Evolutionary conservation across 1,140 invertebrate genomes (phyloP), one percentile per base, ranked within the genome.

Genomic region (Cheumatopsyche charites): DNA sequence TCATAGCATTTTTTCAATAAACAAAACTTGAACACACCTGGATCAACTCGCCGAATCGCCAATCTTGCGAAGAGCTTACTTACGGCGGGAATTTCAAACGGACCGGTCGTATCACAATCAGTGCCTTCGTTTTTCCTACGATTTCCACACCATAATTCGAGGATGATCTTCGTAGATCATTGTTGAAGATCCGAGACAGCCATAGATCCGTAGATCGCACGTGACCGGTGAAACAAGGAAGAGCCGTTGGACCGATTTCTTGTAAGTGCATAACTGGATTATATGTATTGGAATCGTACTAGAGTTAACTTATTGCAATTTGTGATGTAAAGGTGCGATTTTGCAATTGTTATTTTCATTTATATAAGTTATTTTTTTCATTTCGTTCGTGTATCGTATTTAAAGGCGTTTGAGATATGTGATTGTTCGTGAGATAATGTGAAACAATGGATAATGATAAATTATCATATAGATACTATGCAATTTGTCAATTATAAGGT

Each of bases 1-100:
- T n/a, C n/a, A n/a, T n/a, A n/a, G n/a, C 29, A 36, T 4, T 36
- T 36, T 36, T 36, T 36, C 9, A 36, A 36, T 3, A n/a, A 47
- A 47, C 9, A 52, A 52, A 52, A 17, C n/a, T 52, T 52, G 9
- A 52, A 7, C n/a, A 17, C 47, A 6, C 19, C 47, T 52, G 47
- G 43, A 45, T n/a, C n/a, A n/a, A n/a, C 19, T 19, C n/a, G 19
- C 6, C 26, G 58, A 62, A 62, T 26, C 26, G 58, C 9, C 58
- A 11, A 21, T 62, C 23, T 15, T 62, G 23, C 58, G 2, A 62
- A 62, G 21, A 62, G 26, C 58, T 62, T 62, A 62, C 26, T 62
- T 62, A 62, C 26, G 21, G 5, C 21, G 23, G 1, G 58, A 62
- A 12, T 36, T 29, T 26, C 58, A 3, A 29, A 21, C 4, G 23